Base-by-base conservation (phyloP, 2,888 invertebrate species). In the Orchestes rusci region DNA sequence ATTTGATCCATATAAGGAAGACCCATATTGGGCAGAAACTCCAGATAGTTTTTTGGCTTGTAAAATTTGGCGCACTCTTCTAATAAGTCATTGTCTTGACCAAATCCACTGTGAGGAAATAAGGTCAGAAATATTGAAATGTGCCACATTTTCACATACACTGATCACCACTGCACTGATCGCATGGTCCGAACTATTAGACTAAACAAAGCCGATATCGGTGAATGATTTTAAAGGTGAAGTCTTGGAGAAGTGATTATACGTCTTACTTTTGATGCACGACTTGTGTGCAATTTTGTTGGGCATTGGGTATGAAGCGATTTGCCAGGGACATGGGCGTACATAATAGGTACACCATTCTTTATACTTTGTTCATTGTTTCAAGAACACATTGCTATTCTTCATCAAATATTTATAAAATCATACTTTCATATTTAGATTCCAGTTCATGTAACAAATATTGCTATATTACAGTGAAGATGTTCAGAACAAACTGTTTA, bases 11-110 rank as follows among this genome's bases (percentile, higher is more conserved):
- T 42, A 53, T 66, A 67, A 20, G 66, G 66, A 47, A 67, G 42
- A 8, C 59, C 56, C 45, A 67, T 45, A 17, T 61, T 57, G n/a
- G 66, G 64, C 39, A 66, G 48, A 38, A 60, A 59, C 36, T 57
- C 55, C 51, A 66, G 51, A 53, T 64, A 66, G 47, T 63, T 63
- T 38, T 59, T 57, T 16, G 64, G 66, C 46, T 62, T 57, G 52
- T 62, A 66, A 23, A 61, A 52, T 50, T 60, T 60, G 12, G 56
- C 54, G 45, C 62, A 64, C 35, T 59, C 50, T 16, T 43, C 19
- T 8, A 44, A 13, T n/a, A 50, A 10, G 19, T 19, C 29, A 31
- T 43, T 45, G 13, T 29, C 37, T 2, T 36, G 33, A 3, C n/a
- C 18, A 8, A 18, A 17, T 1, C 19, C 34, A 30, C 33, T 33